Conservation (phyloP, 2,797 vertebrate species). For the Aeoliscus strigatus region DNA sequence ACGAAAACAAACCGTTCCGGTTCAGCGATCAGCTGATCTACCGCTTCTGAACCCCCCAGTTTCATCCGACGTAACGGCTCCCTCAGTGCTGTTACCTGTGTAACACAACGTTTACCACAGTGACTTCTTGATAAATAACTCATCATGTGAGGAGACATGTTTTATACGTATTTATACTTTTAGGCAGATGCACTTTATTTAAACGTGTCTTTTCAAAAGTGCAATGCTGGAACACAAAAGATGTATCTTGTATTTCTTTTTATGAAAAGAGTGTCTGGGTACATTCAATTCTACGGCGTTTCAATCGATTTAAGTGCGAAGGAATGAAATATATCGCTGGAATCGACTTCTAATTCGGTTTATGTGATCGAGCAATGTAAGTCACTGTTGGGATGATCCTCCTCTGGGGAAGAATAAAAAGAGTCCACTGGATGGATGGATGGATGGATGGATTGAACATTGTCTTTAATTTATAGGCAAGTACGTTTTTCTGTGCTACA, state of each 20-base stretch:
- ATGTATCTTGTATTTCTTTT: too few relatives aligned
- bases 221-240: slow-evolving; percentile 2
- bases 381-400: too few relatives aligned
- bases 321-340: background rate
- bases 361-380: too few relatives aligned
- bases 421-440: too few relatives aligned
- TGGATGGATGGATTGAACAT: slow-evolving; percentile 19
- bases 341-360: too few relatives aligned
- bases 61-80: too few relatives aligned
- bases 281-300: too few relatives aligned
- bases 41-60: slow-evolving; percentile 66
- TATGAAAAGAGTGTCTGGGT: too few relatives aligned
- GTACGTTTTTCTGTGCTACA: slow-evolving; percentile 53
- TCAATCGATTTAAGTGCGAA: slow-evolving; percentile 3
- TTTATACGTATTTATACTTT: background rate
- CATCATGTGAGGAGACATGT: slow-evolving; percentile 1
- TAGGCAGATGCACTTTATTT: slow-evolving; percentile 36
- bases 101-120: slow-evolving; percentile 16
- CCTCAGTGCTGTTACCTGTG: too few relatives aligned
- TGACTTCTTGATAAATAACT: slow-evolving; percentile 27
- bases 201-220: slow-evolving; percentile 14
- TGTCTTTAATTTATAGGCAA: slow-evolving; percentile 58
- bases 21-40: slow-evolving; percentile 79
- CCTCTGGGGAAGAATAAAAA: too few relatives aligned
- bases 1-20: slow-evolving; percentile 76